phyloP scores from a whole-genome alignment of 2,888 invertebrate genomes.

The Aethes cnicana region DNA sequence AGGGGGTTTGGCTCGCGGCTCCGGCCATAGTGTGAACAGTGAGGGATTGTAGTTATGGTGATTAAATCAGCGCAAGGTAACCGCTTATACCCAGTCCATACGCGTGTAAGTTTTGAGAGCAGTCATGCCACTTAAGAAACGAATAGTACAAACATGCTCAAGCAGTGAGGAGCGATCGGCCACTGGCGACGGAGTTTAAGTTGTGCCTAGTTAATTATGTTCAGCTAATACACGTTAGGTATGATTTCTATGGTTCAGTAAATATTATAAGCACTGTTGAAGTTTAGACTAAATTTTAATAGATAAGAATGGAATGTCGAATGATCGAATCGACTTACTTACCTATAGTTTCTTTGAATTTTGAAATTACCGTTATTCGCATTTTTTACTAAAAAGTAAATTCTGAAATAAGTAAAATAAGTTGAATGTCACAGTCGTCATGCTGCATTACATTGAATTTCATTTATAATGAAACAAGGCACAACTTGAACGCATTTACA shows the following conservation, averaged over 20 bases:
- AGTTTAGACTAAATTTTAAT: no score
- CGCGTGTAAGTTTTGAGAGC: constrained; percentile 69
- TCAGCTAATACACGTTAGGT: constrained; percentile 38
- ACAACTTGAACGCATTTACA: constrained; percentile 69
- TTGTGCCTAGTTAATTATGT: constrained; percentile 58
- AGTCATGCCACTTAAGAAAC: constrained; percentile 74
- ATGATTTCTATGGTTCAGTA: no score
- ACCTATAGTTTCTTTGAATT: no score
- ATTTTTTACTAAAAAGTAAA: no score
- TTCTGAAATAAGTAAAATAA: no score
- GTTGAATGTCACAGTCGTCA: no score
- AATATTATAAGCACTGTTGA: no score
- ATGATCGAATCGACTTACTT: no score
- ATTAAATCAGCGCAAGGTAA: constrained; percentile 61
- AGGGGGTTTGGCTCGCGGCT: constrained; percentile 62
- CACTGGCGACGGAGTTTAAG: constrained; percentile 64
- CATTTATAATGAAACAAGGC: constrained; percentile 43
- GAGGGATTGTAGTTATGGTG: constrained; percentile 62
- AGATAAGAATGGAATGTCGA: no score
- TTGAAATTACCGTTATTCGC: no score
- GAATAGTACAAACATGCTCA: constrained; percentile 76
- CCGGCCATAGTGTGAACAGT: constrained; percentile 72
- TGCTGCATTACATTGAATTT: background rate
- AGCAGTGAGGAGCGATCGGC: constrained; percentile 77
- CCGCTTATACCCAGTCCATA: constrained; percentile 71